phyloP scores from a whole-genome alignment of 2,113 vertebrate species.

The Hyla sarda region DNA sequence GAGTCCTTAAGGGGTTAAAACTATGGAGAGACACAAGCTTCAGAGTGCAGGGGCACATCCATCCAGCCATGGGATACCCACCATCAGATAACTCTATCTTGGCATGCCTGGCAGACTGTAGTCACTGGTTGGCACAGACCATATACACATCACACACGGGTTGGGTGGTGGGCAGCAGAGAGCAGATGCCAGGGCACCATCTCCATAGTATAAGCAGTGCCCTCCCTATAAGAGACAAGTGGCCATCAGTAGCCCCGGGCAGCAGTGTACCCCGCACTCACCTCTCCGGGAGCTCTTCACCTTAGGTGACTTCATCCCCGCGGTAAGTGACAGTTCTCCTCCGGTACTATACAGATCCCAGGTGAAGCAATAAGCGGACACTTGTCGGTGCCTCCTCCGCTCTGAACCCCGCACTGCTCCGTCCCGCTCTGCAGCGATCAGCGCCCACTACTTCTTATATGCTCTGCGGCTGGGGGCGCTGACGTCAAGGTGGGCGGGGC shows the following conservation, averaged over 20 bases:
- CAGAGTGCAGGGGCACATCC: too few relatives aligned
- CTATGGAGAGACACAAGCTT: too few relatives aligned
- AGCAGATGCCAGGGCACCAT: too few relatives aligned
- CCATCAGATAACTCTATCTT: neutral
- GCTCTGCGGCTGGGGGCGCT: neutral
- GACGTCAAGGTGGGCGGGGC: slow-evolving; percentile 36
- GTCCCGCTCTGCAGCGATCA: neutral
- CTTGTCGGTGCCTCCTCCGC: neutral
- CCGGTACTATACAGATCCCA: neutral
- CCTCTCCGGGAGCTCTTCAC: slow-evolving; percentile 52
- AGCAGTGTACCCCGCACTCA: too few relatives aligned
- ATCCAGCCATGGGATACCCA: too few relatives aligned
- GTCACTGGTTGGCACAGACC: neutral
- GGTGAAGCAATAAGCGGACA: too few relatives aligned
- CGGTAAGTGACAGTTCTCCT: neutral
- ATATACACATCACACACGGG: too few relatives aligned
- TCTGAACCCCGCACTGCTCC: neutral
- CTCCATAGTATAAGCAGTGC: too few relatives aligned
- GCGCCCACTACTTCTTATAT: neutral
- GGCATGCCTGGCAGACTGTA: neutral
- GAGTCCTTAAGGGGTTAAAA: too few relatives aligned
- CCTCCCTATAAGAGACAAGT: too few relatives aligned
- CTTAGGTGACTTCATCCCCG: slow-evolving; percentile 62
- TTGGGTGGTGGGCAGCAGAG: too few relatives aligned
- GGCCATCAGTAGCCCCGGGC: too few relatives aligned